phyloP scores from a whole-genome alignment of 64 coral and sea anemone genomes.

The Actinia tenebrosa region DNA sequence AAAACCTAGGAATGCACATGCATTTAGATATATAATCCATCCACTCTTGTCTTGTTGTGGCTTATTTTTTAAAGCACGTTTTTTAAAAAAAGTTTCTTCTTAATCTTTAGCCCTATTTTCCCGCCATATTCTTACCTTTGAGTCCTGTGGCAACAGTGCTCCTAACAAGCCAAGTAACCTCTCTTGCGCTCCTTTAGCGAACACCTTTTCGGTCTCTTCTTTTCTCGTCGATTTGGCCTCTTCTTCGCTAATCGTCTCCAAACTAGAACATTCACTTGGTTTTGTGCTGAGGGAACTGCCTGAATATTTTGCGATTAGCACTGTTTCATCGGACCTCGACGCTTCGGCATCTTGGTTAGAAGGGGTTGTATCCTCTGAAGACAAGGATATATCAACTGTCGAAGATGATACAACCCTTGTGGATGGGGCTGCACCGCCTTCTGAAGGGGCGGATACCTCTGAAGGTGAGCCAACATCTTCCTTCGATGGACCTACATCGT shows the following conservation, averaged over 20 bases:
- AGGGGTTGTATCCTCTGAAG: background rate
- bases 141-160: slow-evolving; percentile 82
- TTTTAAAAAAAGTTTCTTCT: too few species aligned
- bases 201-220: slow-evolving; percentile 66
- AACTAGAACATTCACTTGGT: background rate
- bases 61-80: too few species aligned
- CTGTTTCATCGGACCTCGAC: background rate
- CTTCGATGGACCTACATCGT: background rate
- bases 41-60: too few species aligned
- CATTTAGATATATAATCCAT: too few species aligned
- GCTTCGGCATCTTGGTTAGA: background rate
- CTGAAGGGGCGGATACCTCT: background rate
- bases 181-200: slow-evolving; percentile 71
- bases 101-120: background rate
- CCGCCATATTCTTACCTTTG: slow-evolving; percentile 48
- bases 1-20: too few species aligned
- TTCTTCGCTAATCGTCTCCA: slow-evolving; percentile 13
- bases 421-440: background rate
- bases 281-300: background rate
- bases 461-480: background rate
- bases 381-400: background rate
- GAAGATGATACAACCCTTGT: background rate
- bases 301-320: background rate
- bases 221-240: background rate
- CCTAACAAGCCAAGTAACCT: slow-evolving; percentile 84